Conservation (phyloP, 92 coral and sea anemone genomes). For the Parazoanthus darwini region DNA sequence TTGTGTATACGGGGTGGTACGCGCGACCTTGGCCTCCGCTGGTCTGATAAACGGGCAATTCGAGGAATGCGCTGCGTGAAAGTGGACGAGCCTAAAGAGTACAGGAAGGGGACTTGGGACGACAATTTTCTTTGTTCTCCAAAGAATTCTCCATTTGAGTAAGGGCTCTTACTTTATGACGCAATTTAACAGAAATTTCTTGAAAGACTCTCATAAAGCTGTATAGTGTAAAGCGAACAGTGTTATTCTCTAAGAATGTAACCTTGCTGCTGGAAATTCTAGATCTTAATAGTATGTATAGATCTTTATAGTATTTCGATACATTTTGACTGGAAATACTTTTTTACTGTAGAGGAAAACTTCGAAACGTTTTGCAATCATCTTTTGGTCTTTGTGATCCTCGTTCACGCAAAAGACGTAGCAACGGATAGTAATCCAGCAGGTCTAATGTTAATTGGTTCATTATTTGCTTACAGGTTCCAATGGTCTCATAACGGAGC, state of each 20-base stretch:
- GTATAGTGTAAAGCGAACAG: too few species aligned
- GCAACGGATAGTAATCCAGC: not conserved
- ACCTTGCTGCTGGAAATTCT: too few species aligned
- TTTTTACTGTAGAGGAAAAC: too few species aligned
- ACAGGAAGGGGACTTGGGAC: conserved; percentile 36
- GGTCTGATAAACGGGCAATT: conserved; percentile 66
- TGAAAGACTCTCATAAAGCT: not conserved
- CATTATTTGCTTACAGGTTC: conserved; percentile 35
- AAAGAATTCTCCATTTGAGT: conserved; percentile 55
- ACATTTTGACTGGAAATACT: too few species aligned
- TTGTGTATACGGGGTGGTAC: conserved; percentile 35
- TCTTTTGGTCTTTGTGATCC: too few species aligned
- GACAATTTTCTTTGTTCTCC: conserved; percentile 55
- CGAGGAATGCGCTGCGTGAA: conserved; percentile 54
- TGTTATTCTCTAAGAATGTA: too few species aligned
- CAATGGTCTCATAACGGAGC: conserved; percentile 55
- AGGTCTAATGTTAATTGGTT: not conserved
- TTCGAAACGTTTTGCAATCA: too few species aligned
- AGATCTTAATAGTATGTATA: too few species aligned
- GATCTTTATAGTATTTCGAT: too few species aligned
- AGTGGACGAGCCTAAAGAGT: conserved; percentile 44
- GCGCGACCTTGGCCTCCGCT: conserved; percentile 48
- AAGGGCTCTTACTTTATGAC: not conserved
- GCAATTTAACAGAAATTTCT: not conserved
- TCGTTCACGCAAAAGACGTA: too few species aligned